Percentiles rank a stretch among this genome's conserved stretches.
Evolutionary conservation across 2,888 invertebrate species (phyloP).

Genomic region (Junonia oenone): DNA sequence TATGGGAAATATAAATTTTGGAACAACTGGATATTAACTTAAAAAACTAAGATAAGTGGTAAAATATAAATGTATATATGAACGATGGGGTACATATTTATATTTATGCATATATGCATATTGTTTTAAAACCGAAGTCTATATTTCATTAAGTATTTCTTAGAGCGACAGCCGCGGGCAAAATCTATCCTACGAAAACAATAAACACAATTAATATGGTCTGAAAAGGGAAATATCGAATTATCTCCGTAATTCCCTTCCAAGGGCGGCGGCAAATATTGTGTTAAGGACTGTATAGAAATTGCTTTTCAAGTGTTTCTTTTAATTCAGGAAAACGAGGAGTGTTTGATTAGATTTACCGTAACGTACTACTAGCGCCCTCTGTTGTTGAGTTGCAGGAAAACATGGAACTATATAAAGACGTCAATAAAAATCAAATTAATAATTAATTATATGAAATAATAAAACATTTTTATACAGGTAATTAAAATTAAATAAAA

Average conservation of each 20-base stretch:
- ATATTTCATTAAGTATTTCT: too few relatives aligned
- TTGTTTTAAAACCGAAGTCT: too few relatives aligned
- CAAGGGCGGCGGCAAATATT: slow-evolving; percentile 3
- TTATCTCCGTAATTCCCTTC: slow-evolving; percentile 1
- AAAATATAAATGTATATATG: too few relatives aligned
- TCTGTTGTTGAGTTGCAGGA: slow-evolving; percentile 26
- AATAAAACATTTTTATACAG: too few relatives aligned
- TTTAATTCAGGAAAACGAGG: slow-evolving; percentile 8
- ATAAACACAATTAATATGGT: not conserved
- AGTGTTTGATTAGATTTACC: not conserved
- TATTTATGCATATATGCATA: too few relatives aligned
- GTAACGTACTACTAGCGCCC: slow-evolving; percentile 30
- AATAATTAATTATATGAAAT: too few relatives aligned
- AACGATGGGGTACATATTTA: too few relatives aligned
- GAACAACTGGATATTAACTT: too few relatives aligned
- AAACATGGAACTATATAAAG: not conserved
- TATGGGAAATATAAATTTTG: too few relatives aligned
- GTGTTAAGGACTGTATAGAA: slow-evolving; percentile 4
- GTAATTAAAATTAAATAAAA: too few relatives aligned
- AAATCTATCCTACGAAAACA: not conserved
- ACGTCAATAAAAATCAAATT: not conserved
- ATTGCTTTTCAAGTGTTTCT: slow-evolving; percentile 18
- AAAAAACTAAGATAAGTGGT: too few relatives aligned
- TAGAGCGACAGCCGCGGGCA: too few relatives aligned
- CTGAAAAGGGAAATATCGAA: not conserved